Evolutionary conservation across 2,888 invertebrate species (phyloP), one percentile per base, ranked within the genome.

Genomic region (Pristionchus maxplancki): DNA sequence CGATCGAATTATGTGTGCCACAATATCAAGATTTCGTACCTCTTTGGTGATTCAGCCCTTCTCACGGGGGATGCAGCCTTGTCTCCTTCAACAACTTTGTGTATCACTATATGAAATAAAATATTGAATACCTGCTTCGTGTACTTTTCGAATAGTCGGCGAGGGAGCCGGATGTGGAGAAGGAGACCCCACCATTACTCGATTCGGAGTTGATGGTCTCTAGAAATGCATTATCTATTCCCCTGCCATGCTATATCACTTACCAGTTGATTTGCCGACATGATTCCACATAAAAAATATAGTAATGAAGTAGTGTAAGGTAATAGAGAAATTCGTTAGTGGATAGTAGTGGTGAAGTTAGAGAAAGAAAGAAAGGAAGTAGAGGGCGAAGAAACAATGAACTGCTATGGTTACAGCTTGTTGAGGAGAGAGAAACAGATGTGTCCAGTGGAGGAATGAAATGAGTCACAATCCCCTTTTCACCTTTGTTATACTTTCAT

Each of bases 111-210:
- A 8, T 37, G 15, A 1, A 37, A 20, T 71, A 34, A 37, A 4
- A 20, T 20, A 20, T 9, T 37, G 1, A 3, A 4, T 71, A 78
- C 74, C 74, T 44, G 74, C 74, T 78, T 78, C 74, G n/a, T 78
- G 74, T n/a, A 78, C 74, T 44, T 78, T 78, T 15, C 74, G 20
- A 17, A 78, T 28, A 40, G 44, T 78, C 1, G 74, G 74, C 5
- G 74, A 78, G 4, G 20, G 74, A 8, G 31, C 44, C 6, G 34
- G 34, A 34, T 37, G 37, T 8, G 71, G 71, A 78, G 74, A 40
- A 11, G 74, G 74, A 11, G 74, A 78, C 3, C 74, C 74, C 17
- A 78, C 74, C 24, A 44, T 78, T n/a, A 78, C 74, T n/a, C 74
- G 40, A 44, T 78, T 78, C 31, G 74, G 74, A 24, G 74, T 78